Base-by-base conservation (phyloP, 2,113 vertebrate species). In the Nothocercus nigrocapillus region DNA sequence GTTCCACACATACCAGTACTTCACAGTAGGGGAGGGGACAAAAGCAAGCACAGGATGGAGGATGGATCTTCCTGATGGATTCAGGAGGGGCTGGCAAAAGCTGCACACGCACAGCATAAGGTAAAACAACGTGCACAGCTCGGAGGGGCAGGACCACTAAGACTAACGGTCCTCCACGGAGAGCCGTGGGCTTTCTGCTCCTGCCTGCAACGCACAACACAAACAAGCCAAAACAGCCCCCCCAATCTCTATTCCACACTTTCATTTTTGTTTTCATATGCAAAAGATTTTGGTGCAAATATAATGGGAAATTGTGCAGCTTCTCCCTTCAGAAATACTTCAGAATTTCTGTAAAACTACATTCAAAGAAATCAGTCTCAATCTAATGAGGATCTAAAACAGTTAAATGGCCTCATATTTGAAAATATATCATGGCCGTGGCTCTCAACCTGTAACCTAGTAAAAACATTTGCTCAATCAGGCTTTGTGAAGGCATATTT, bases 401-500 rank as follows among this genome's bases (percentile, higher is more conserved):
- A 3, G 67, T 78, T 20, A 63, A 90, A 61, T 7, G 49, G 78
- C 7, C 36, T 73, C 0, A 0, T 19, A 67, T 47, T 40, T 1
- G 3, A 86, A 74, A 80, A 54, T 47, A 59, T 5, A 42, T 83
- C 16, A 63, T 58, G 25, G 34, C 22, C 54, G 34, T 63, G 9
- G 21, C 15, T 93, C 32, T 70, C 14, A 44, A 24, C n/a, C 13
- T 88, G 85, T 30, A 82, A 75, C 36, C 51, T 27, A 40, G 25
- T 59, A 80, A 78, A 85, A 40, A 4, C 1, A 76, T 74, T 85
- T 88, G 68, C 34, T 81, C 69, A 82, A 90, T 85, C 54, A 89
- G n/a, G 54, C 14, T 80, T 93, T 81, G 81, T 78, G 47, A 93
- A 53, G 34, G n/a, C 38, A 53, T 36, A 80, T 32, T 85, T 91